Evolutionary conservation across 1,140 invertebrate genomes (phyloP).

Genomic region (Potamilus streckersoni): DNA sequence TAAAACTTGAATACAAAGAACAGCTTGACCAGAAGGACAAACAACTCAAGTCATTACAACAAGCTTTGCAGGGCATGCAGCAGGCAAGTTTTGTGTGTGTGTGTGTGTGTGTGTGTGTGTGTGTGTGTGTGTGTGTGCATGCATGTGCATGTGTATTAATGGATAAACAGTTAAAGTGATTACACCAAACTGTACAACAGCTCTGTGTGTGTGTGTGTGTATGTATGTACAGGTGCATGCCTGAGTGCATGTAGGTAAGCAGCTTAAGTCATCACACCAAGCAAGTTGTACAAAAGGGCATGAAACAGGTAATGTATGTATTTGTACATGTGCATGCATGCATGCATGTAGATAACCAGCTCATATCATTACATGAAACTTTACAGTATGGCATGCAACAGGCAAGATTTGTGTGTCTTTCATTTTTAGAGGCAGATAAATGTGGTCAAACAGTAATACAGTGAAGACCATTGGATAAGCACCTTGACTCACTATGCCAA

Average conservation of each 20-base stretch:
- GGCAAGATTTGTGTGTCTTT: constrained; percentile 52
- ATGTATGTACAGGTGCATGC: too few species aligned
- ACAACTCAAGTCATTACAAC: constrained; percentile 79
- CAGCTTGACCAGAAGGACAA: constrained; percentile 76
- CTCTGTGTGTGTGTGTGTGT: constrained; percentile 47
- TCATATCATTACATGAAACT: constrained; percentile 75
- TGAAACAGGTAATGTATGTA: too few species aligned
- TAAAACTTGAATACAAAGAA: constrained; percentile 74
- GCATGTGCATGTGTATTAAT: not conserved
- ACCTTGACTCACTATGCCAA: too few species aligned
- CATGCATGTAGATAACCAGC: too few species aligned
- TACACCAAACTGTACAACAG: constrained; percentile 81
- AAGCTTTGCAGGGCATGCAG: constrained; percentile 85
- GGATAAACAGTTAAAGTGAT: constrained; percentile 45
- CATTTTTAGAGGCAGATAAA: not conserved
- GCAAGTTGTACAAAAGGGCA: too few species aligned
- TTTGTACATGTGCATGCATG: too few species aligned
- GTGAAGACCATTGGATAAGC: not conserved
- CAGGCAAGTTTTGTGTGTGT: constrained; percentile 63
- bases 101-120: not conserved
- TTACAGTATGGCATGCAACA: constrained; percentile 81
- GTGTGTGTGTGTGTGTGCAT: too few species aligned
- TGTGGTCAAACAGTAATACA: not conserved
- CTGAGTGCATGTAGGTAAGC: too few species aligned
- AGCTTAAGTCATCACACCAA: too few species aligned